Evolutionary conservation across 2,113 vertebrate genomes (phyloP), one percentile per base, ranked within the genome.

Genomic region (Seriola aureovittata): DNA sequence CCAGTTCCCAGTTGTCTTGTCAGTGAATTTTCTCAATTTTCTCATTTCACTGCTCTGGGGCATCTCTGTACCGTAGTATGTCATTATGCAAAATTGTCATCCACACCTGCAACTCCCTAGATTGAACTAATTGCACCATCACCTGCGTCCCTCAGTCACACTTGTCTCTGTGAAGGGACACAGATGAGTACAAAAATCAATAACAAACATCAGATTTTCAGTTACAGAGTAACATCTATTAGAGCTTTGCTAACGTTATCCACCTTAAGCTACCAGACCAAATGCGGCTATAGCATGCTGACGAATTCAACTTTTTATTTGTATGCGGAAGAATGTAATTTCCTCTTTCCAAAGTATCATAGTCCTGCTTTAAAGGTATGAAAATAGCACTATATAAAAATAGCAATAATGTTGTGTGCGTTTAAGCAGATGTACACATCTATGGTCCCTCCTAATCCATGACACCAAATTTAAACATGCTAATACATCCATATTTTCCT

Each of bases 31-130:
- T 48, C 60, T 40, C 8, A 40, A 23, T 84, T 80, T 89, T 71
- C 71, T 73, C 81, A 50, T 65, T 64, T 74, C 34, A 36, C 29
- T 58, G 65, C 69, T 48, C 44, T 36, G 29, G 50, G 79, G 67
- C 32, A 3, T 69, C 58, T 58, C 54, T 0, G 0, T 23, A 58
- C 60, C 71, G 46, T 17, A 40, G 50, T 17, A 32, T 65, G 77
- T 78, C 68, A 89, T 91, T 79, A 77, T 88, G 71, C 44, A 80
- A 74, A 88, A 75, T 4, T 63, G 54, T 80, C 54, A 73, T 65
- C 42, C 44, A 63, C 82, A 91, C 59, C 74, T 79, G 68, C 74
- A 88, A 42, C 69, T 71, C 48, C 40, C 32, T 1, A 66, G 66
- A 64, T 63, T 85, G 66, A 85, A 63, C 54, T 85, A 80, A 85